Conservation (phyloP, 2,888 invertebrate species). For the Cryptocephalus primarius region DNA sequence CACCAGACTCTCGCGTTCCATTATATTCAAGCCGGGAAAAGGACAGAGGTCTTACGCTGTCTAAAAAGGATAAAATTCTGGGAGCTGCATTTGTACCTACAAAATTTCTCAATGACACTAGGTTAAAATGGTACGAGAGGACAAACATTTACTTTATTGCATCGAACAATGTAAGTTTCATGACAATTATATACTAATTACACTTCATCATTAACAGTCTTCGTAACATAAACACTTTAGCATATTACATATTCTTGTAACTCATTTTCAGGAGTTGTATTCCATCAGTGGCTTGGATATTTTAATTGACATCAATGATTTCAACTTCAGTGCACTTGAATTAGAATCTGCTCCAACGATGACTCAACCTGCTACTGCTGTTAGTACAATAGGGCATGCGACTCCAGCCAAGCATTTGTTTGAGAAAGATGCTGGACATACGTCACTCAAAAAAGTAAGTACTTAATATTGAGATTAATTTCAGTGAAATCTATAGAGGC, state of each 20-base stretch:
- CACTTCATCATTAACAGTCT: too few relatives aligned
- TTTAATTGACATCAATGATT: slow-evolving; percentile 1
- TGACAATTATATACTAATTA: too few relatives aligned
- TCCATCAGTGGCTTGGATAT: slow-evolving; percentile 23
- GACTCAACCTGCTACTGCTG: too few relatives aligned
- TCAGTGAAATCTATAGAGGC: not conserved
- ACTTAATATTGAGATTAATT: not conserved
- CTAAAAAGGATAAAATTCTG: slow-evolving; percentile 33
- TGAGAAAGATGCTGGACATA: slow-evolving; percentile 19
- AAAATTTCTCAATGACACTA: slow-evolving; percentile 34
- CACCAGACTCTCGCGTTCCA: slow-evolving; percentile 44
- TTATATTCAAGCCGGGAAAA: slow-evolving; percentile 38
- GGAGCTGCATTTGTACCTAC: slow-evolving; percentile 49
- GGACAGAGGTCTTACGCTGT: slow-evolving; percentile 30
- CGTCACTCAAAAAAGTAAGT: slow-evolving; percentile 24
- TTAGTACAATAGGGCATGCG: too few relatives aligned
- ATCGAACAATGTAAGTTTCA: slow-evolving; percentile 42
- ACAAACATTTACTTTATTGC: slow-evolving; percentile 52
- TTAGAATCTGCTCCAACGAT: too few relatives aligned
- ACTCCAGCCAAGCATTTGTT: slow-evolving; percentile 16
- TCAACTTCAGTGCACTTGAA: too few relatives aligned
- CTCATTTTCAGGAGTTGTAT: slow-evolving; percentile 26
- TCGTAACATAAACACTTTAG: not conserved
- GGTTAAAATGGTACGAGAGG: slow-evolving; percentile 47
- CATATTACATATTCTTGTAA: not conserved